phyloP scores from a whole-genome alignment of 2,113 vertebrate species.

The Mesoclemmys tuberculata region DNA sequence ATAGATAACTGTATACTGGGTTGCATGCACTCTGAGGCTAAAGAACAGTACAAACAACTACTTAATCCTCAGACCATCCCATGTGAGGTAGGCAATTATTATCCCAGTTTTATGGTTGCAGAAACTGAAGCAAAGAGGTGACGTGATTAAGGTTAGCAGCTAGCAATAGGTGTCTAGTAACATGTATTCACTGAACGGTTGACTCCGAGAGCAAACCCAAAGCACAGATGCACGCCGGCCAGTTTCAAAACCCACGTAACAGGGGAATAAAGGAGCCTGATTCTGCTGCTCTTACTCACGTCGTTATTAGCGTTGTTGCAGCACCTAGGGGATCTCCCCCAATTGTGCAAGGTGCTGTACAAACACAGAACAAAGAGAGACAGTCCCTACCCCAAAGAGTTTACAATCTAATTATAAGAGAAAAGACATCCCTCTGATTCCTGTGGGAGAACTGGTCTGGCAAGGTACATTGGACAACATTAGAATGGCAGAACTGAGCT shows the following conservation, averaged over 20 bases:
- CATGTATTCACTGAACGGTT: not conserved
- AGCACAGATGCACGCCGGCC: not conserved
- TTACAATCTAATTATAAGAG: not conserved
- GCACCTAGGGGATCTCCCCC: not conserved
- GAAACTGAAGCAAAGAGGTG: fast-evolving
- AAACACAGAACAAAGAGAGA: not conserved
- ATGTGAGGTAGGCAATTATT: not conserved
- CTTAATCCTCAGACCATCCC: not conserved
- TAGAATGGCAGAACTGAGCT: not conserved
- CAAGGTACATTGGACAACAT: not conserved
- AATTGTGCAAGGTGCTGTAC: not conserved
- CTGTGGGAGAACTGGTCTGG: not conserved
- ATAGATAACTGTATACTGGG: not conserved
- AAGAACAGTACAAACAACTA: not conserved
- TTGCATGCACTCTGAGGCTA: fast-evolving
- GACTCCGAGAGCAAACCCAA: not conserved
- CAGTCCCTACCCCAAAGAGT: not conserved
- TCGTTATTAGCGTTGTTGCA: not conserved
- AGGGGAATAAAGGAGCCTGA: not conserved
- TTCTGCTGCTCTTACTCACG: fast-evolving
- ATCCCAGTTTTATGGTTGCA: not conserved
- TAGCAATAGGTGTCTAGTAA: not conserved
- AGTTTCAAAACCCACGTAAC: not conserved
- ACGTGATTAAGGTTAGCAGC: not conserved
- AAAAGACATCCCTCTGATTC: not conserved